Conservation (phyloP, 64 coral and sea anemone genomes). For the Montipora foliosa region DNA sequence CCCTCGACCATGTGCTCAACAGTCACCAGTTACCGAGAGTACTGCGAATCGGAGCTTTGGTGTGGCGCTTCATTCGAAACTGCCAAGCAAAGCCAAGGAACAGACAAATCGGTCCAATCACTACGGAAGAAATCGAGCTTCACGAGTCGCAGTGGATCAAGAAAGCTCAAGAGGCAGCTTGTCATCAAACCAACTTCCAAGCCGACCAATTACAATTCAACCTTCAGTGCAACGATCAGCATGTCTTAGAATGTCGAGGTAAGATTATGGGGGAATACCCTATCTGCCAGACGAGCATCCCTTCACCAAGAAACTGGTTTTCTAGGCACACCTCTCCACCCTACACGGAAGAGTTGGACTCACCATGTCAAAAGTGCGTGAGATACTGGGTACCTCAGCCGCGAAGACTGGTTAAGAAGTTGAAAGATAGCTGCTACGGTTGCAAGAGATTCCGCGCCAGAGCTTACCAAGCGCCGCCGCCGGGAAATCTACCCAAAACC, state of each 20-base stretch:
- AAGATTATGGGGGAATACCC: too few relatives aligned
- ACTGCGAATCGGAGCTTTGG: background rate
- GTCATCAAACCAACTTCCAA: background rate
- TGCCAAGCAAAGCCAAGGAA: slow-evolving; percentile 10
- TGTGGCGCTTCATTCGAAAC: slow-evolving; percentile 7
- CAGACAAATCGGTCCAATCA: background rate
- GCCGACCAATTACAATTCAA: background rate
- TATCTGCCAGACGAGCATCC: too few relatives aligned
- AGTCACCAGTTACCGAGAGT: slow-evolving; percentile 10
- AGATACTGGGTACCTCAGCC: background rate
- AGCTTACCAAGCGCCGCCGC: background rate
- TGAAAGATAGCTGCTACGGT: background rate
- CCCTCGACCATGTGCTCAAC: too few relatives aligned
- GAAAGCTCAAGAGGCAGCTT: slow-evolving; percentile 36
- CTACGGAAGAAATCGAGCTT: background rate
- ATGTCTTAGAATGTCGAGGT: slow-evolving; percentile 24
- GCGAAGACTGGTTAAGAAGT: background rate
- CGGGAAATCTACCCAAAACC: slow-evolving; percentile 5
- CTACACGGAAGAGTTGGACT: too few relatives aligned
- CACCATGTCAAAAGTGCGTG: background rate
- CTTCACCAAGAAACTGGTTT: too few relatives aligned
- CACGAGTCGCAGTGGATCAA: slow-evolving; percentile 35
- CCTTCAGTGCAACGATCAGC: background rate
- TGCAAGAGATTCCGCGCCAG: background rate
- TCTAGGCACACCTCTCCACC: too few relatives aligned